Evolutionary conservation across 2,888 invertebrate species (phyloP), one percentile per base, ranked within the genome.

Genomic region (Molorchus minor): DNA sequence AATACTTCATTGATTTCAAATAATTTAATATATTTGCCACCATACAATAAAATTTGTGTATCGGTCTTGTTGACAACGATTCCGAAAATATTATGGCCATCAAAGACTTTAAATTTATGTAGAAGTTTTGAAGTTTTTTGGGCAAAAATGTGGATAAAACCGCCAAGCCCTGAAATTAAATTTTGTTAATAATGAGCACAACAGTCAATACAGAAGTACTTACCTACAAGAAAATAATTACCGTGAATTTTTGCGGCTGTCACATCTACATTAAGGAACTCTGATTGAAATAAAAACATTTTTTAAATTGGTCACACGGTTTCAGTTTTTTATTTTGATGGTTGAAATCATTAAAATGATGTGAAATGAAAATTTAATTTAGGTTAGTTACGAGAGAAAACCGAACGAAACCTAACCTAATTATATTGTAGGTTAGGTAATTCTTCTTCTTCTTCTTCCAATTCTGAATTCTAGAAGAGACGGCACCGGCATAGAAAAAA

Each of bases 81-180:
- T 30, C 87, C 86, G 76, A 86, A 85, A 61, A 88, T 83, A 78
- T 85, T 86, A 70, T 86, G 84, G 0, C 84, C 84, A 5, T 81
- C 70, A 71, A 81, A 80, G 41, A 81, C 70, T 62, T 75, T 61
- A 33, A 73, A 57, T 60, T 69, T 68, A 40, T 69, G 51, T 15
- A 76, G 45, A 30, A 75, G 60, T 17, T 65, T 55, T 5, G 61
- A 63, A n/a, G 65, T 62, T n/a, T 53, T 35, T 25, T 61, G 60
- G 35, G 75, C 47, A 62, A 74, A 79, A 55, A 79, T 71, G 51
- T 76, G 63, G 43, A 79, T 57, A 63, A 62, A 79, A 61, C 84
- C 84, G 8, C 87, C 87, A 64, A 85, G 82, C n/a, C 86, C 87
- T 87, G 71, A 49, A 81, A 59, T 58, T 58, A 53, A 57, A n/a